Percentiles rank a stretch among this genome's conserved stretches.
Conservation (phyloP, 2,113 vertebrate genomes). For the Dicrurus megarhynchus region DNA sequence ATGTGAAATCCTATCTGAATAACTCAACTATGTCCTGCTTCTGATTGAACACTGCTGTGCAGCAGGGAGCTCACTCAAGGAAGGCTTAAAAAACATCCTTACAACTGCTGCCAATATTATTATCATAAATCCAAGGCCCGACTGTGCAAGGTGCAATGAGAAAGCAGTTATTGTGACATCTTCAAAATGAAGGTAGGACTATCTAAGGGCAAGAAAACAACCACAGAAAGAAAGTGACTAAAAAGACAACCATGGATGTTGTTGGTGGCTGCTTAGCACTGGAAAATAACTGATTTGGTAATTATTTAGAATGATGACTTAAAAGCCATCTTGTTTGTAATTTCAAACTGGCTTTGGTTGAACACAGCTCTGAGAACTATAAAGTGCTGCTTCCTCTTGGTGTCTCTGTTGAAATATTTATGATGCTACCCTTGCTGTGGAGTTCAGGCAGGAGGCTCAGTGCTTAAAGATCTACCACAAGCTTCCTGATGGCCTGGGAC, state of each 20-base stretch:
- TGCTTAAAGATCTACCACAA: not conserved
- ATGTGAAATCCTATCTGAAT: not conserved
- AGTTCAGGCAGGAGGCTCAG: not conserved
- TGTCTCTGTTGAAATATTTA: not conserved
- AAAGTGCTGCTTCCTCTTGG: not conserved
- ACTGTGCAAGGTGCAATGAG: not conserved
- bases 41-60: not conserved
- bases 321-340: not conserved
- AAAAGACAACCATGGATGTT: not conserved
- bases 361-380: not conserved
- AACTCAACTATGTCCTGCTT: not conserved
- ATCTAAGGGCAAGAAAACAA: not conserved
- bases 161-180: not conserved
- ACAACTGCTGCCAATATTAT: not conserved
- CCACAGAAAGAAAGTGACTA: not conserved
- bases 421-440: not conserved
- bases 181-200: not conserved
- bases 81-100: not conserved
- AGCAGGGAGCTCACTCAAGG: not conserved
- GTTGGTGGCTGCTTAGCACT: not conserved
- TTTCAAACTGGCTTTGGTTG: not conserved
- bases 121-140: not conserved
- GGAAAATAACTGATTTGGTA: not conserved
- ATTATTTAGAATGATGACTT: not conserved
- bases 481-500: not conserved